phyloP scores from a whole-genome alignment of 2,113 vertebrate species.

The Lycocorax pyrrhopterus region DNA sequence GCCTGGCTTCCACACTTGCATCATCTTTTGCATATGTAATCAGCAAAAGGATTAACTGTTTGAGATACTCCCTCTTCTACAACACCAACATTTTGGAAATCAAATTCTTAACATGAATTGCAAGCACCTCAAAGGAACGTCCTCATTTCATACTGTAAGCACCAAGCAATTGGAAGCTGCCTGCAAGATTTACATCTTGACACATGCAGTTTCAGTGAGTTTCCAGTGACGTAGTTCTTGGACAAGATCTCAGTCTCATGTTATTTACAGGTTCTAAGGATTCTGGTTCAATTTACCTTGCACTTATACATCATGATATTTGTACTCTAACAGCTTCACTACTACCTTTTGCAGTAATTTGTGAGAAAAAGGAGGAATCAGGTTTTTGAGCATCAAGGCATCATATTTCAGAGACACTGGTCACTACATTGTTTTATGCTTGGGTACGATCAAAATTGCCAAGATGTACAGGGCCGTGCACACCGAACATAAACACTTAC shows the following conservation, averaged over 20 bases:
- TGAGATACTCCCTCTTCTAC: not conserved
- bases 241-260: not conserved
- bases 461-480: not conserved
- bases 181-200: not conserved
- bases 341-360: not conserved
- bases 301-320: not conserved
- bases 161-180: not conserved
- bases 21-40: not conserved
- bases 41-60: not conserved
- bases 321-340: not conserved
- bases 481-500: not conserved
- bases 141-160: not conserved
- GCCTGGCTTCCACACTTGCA: not conserved
- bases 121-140: not conserved
- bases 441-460: not conserved
- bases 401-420: not conserved
- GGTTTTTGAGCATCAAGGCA: not conserved
- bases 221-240: not conserved
- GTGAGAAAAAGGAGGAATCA: not conserved
- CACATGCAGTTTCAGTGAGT: not conserved
- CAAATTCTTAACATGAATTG: not conserved
- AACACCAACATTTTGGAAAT: not conserved
- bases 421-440: not conserved
- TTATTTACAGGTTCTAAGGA: not conserved
- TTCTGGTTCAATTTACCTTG: not conserved